Conservation (phyloP, 1,140 invertebrate species). For the Aphelenchoides besseyi region DNA sequence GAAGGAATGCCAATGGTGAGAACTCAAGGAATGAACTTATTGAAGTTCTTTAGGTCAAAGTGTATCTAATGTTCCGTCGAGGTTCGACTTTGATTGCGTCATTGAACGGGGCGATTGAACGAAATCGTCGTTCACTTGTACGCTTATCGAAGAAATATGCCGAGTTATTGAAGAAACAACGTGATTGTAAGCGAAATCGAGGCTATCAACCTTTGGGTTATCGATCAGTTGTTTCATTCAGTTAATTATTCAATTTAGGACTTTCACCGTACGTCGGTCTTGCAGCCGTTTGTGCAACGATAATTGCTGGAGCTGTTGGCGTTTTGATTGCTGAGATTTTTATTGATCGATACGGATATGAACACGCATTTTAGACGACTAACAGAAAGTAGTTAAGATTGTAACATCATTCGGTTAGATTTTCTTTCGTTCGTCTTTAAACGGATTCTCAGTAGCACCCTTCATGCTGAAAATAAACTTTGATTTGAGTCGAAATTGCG, state of each 20-base stretch:
- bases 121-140: not conserved
- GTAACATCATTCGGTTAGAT: not conserved
- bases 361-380: too few relatives aligned
- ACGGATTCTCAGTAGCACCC: not conserved
- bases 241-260: not conserved
- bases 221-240: not conserved
- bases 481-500: not conserved
- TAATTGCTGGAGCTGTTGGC: not conserved
- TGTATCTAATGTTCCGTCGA: conserved; percentile 15
- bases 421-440: conserved; percentile 5
- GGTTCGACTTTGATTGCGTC: not conserved
- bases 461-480: not conserved
- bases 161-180: not conserved
- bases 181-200: not conserved
- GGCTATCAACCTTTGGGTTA: not conserved
- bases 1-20: conserved; percentile 3
- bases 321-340: conserved; percentile 7
- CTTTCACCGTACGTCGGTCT: not conserved
- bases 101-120: not conserved
- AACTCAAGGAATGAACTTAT: not conserved
- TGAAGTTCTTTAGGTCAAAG: conserved; percentile 2
- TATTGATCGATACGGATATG: not conserved
- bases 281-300: not conserved
- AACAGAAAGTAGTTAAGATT: not conserved
- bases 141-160: conserved; percentile 9